Evolutionary conservation across 2,888 invertebrate species (phyloP), one percentile per base, ranked within the genome.

Genomic region (Hymenopus coronatus): DNA sequence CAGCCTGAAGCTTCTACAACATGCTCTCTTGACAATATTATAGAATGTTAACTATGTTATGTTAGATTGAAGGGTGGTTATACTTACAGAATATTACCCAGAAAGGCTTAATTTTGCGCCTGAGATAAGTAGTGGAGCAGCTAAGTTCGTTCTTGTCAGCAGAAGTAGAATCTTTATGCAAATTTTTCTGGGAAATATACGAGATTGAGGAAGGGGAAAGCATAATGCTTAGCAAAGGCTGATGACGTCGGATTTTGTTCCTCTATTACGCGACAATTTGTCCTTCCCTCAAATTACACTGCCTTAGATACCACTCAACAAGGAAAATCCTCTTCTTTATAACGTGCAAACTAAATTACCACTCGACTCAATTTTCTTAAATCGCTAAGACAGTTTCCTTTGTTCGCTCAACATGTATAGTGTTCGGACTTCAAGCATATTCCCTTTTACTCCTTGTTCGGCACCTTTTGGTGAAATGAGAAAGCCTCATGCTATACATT

Each of bases 271-370:
- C 85, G 12, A 46, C 28, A 85, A 85, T 85, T 85, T 85, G 46
- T 28, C 85, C 54, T 27, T 3, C 46, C 46, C 28, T 84, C 46
- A 40, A 85, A 85, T 46, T 46, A 46, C 85, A n/a, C 40, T 28
- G 28, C n/a, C 83, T 83, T 28, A 83, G 54, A 70, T 70, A 70
- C 54, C 54, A 70, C 54, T 46, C 85, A 46, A 27, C 85, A 40
- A 40, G n/a, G 46, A 46, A 46, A 85, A 46, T 85, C 85, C 85
- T 46, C 85, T 46, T 25, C 46, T 28, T 85, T 85, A 85, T 46
- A 46, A 85, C 85, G 46, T 46, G 46, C 85, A 46, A 85, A 85
- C 85, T 46, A 85, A 85, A 85, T 85, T 85, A 85, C 85, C 85
- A 54, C 33, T 28, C 85, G n/a, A 54, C 46, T 54, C 33, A 46